Conservation (phyloP, 2,797 vertebrate species). For the Spinus olivaceus region DNA sequence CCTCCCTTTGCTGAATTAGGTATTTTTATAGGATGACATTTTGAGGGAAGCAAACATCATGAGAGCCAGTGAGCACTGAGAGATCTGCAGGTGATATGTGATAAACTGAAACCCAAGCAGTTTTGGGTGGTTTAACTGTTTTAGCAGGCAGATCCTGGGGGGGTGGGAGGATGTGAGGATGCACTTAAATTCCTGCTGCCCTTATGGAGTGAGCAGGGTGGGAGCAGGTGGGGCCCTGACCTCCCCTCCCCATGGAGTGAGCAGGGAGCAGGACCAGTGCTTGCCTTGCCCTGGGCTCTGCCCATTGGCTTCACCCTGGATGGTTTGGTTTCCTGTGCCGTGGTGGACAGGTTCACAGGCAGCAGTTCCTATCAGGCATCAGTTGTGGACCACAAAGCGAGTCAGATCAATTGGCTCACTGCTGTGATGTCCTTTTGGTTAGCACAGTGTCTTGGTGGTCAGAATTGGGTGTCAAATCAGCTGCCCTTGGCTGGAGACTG, state of each 20-base stretch:
- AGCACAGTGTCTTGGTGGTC: rapidly evolving
- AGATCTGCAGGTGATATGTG: rapidly evolving
- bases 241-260: rapidly evolving
- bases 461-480: rapidly evolving
- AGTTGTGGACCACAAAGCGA: neutral
- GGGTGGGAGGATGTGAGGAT: neutral
- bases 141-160: neutral
- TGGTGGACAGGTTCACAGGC: neutral
- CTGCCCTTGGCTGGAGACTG: neutral
- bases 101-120: neutral
- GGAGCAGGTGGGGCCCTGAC: rapidly evolving
- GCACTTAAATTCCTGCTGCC: neutral
- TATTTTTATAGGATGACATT: neutral
- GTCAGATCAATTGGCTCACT: neutral
- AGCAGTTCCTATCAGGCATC: neutral
- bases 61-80: neutral
- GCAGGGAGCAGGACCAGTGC: neutral
- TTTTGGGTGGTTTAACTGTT: neutral
- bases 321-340: neutral
- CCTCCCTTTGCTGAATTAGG: neutral
- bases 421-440: neutral
- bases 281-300: neutral
- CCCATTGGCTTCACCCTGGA: neutral
- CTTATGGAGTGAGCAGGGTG: rapidly evolving
- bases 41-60: neutral